Percentiles rank a stretch among this genome's conserved stretches.
phyloP scores from a whole-genome alignment of 2,888 invertebrate genomes.

The Polydrusus pterygomalis region DNA sequence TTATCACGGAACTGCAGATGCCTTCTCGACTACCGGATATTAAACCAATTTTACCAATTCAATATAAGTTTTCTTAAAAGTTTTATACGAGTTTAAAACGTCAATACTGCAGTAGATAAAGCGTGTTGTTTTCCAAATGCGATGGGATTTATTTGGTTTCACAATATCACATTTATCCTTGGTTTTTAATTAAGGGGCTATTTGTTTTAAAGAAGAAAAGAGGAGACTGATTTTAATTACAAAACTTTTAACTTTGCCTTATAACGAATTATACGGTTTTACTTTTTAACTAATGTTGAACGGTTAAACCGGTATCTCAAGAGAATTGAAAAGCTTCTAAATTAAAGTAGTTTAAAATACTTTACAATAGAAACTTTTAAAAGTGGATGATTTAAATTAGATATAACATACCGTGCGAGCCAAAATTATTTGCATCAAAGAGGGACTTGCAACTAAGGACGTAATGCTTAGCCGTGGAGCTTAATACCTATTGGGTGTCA shows the following conservation, averaged over 20 bases:
- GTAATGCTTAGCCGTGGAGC: too few relatives aligned
- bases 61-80: conserved; percentile 19
- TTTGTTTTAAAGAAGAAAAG: conserved; percentile 8
- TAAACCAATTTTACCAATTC: conserved; percentile 9
- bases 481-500: too few relatives aligned
- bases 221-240: not conserved
- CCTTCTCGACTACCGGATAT: conserved; percentile 10
- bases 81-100: conserved; percentile 13
- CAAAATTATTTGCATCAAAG: too few relatives aligned
- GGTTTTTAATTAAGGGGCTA: not conserved
- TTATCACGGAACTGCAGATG: conserved; percentile 10
- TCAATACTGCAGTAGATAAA: conserved; percentile 8
- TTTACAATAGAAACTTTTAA: too few relatives aligned
- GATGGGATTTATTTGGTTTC: conserved; percentile 10
- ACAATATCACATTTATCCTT: not conserved
- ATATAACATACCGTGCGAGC: too few relatives aligned
- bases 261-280: not conserved
- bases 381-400: too few relatives aligned
- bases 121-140: not conserved
- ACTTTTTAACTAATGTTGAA: not conserved
- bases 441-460: too few relatives aligned
- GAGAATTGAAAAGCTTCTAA: not conserved
- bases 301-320: not conserved
- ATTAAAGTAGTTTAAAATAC: not conserved
- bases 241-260: not conserved